Base-by-base conservation (phyloP, 2,797 vertebrate genomes). In the Gymnothorax javanicus region DNA sequence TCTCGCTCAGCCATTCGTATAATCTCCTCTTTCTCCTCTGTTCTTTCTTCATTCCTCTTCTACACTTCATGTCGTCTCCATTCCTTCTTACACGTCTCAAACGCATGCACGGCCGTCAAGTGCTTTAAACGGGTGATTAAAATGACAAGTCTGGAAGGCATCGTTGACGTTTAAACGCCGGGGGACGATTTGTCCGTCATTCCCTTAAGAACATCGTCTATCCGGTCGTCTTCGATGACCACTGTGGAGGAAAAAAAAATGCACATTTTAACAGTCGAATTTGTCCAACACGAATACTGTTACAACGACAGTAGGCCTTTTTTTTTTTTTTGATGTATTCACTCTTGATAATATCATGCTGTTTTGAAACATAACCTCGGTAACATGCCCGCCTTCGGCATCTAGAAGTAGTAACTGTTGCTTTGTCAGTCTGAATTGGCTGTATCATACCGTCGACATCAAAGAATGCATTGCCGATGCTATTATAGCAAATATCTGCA, bases 161-260 rank as follows among this genome's bases (percentile, higher is more conserved):
- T 94, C 92, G 92, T 88, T 94, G 92, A 88, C 84, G 92, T 92
- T 97, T 99, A 99, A 93, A 99, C 98, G 95, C 97, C 98, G 62
- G 98, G 97, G 91, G 98, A 97, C 91, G 98, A 97, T 96, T 99
- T 99, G 95, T 99, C 98, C 91, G 97, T 96, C 97, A 99, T 98
- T 92, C 98, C 98, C 95, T 99, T 98, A 96, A 99, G 95, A 91
- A 99, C 98, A 93, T 99, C 98, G 94, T 99, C 98, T 98, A 99
- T 98, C 96, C 98, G 97, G 96, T 99, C 98, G 94, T 99, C 98
- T 95, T 99, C 98, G 95, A 99, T 99, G 93, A 99, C 98, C 96
- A 99, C 98, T 99, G 97, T 91, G 87, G 90, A 89, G 82, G n/a
- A n/a, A 90, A 56, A 86, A 69, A n/a, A 67, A 67, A n/a, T 69